Evolutionary conservation across 2,113 vertebrate genomes (phyloP), one percentile per base, ranked within the genome.

Genomic region (Polypterus senegalus): DNA sequence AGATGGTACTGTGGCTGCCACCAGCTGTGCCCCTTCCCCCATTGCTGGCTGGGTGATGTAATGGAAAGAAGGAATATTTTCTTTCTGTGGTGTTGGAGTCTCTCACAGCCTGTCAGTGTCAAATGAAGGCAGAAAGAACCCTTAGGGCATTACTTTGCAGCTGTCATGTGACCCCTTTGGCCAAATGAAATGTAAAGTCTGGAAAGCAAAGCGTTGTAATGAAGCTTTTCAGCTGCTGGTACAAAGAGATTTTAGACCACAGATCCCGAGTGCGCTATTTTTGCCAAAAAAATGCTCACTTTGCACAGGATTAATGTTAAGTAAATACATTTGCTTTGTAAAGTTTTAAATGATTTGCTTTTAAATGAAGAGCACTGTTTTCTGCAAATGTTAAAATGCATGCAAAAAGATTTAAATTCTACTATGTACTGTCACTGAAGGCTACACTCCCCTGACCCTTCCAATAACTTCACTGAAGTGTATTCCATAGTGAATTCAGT

Each of bases 1-100:
- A 95, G 93, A 92, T 94, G 92, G 90, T 79, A 77, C 77, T 75
- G 78, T 74, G 88, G 87, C 88, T 91, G 88, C 87, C 83, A 82
- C 88, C 92, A 94, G 92, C 91, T 93, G 92, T 92, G 89, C 74
- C 81, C 78, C 65, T 60, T 61, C 63, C 69, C 75, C 74, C 63
- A 73, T 74, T 79, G 76, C 81, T 83, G 74, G 78, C 76, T 70
- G 77, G 76, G 76, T 86, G 89, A 88, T 89, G 88, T 93, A 89
- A 91, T 87, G 89, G 89, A 89, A 92, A 92, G 75, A 78, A 80
- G 79, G 87, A 76, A 79, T 79, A 77, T 86, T 81, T 83, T 81
- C 78, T 83, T 79, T 86, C 81, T 77, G 78, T 63, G 69, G 78
- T 68, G 62, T 76, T 83, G 76, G 77, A 81, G 84, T 70, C 72